Percentiles rank a stretch among this genome's conserved stretches.
phyloP scores from a whole-genome alignment of 2,797 vertebrate genomes.

The Uromys caudimaculatus region DNA sequence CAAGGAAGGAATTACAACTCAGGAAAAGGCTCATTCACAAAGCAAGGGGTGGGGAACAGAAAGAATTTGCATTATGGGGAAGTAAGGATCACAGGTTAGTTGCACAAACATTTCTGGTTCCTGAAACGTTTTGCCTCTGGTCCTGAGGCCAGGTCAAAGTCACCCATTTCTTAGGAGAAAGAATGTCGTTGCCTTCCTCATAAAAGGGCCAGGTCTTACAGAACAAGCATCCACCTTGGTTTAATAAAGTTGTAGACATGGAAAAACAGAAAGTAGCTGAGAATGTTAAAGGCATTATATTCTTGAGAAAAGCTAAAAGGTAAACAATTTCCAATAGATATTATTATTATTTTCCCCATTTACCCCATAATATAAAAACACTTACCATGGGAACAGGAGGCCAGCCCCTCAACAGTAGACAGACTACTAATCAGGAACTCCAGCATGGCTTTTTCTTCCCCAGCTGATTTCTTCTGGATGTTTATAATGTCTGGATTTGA shows the following conservation, averaged over 20 bases:
- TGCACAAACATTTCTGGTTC: too few species aligned
- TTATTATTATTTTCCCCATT: not conserved
- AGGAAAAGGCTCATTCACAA: too few species aligned
- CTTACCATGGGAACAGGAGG: not conserved
- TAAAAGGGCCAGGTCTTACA: too few species aligned
- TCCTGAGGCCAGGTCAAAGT: too few species aligned
- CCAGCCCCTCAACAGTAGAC: not conserved
- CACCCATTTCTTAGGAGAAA: too few species aligned
- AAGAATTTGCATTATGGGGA: too few species aligned
- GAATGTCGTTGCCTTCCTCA: too few species aligned
- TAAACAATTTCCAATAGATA: not conserved
- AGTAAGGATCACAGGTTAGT: too few species aligned
- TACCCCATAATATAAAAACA: not conserved
- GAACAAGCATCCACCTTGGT: not conserved
- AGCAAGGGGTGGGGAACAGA: too few species aligned
- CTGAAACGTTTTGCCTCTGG: too few species aligned
- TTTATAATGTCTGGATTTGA: not conserved
- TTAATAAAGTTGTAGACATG: not conserved
- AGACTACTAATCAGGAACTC: not conserved
- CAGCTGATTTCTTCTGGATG: not conserved
- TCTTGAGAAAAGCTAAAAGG: not conserved
- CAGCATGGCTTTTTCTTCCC: not conserved
- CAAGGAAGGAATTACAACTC: too few species aligned
- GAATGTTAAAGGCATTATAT: not conserved
- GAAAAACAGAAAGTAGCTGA: not conserved